These are phyloP conservation scores for Spheniscus mendiculus DNA, from an alignment of 2,113 vertebrate species.

Conservation along the genomic window DNA sequence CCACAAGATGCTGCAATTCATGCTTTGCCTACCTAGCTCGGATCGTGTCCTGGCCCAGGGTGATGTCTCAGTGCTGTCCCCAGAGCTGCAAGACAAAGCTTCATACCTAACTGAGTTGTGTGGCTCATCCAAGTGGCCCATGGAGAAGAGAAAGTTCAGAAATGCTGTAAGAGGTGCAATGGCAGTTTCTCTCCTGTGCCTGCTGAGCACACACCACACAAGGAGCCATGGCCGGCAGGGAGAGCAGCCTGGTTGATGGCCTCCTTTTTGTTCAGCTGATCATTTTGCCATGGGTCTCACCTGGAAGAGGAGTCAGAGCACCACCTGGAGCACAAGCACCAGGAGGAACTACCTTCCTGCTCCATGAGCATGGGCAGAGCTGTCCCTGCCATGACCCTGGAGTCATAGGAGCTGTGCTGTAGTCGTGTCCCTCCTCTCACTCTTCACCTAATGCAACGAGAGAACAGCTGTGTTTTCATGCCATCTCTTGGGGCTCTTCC, in stretches of 20 bases:
- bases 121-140: background rate
- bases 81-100: background rate
- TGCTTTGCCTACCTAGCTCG: background rate
- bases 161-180: background rate
- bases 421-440: background rate
- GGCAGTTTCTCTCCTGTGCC: background rate
- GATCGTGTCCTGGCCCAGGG: background rate
- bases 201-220: background rate
- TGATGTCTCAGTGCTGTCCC: background rate
- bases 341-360: background rate
- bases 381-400: background rate
- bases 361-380: rapidly evolving
- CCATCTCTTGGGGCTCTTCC: slow-evolving; percentile 39
- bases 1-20: background rate
- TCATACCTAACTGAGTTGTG: background rate
- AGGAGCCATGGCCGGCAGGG: no score
- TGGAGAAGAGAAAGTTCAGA: background rate
- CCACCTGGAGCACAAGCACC: background rate
- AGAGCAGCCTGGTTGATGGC: background rate
- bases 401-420: background rate
- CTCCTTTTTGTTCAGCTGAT: background rate
- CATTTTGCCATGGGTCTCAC: background rate
- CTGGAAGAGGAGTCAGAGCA: background rate
- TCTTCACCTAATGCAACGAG: background rate
- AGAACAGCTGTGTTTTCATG: slow-evolving; percentile 56